Evolutionary conservation across 2,888 invertebrate genomes (phyloP).

Genomic region (Venusia cambrica): DNA sequence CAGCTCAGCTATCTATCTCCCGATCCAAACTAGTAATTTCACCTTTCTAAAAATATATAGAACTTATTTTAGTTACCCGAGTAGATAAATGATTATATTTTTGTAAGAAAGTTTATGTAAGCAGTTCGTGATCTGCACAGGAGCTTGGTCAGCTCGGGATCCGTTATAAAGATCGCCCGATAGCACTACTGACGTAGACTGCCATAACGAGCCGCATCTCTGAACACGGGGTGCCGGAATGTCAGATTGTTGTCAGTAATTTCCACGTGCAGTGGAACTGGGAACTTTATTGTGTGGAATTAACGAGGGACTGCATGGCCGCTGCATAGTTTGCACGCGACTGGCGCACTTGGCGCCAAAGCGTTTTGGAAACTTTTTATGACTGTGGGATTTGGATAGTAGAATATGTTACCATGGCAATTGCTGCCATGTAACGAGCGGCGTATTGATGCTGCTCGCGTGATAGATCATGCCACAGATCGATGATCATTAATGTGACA

Average conservation of each 20-base stretch:
- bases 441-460: no score
- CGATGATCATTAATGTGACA: no score
- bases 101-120: conserved; percentile 35
- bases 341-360: conserved; percentile 23
- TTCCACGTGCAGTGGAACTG: conserved; percentile 55
- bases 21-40: no score
- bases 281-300: conserved; percentile 52
- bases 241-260: conserved; percentile 52
- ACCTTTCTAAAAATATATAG: no score
- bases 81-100: conserved; percentile 33
- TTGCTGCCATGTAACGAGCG: no score
- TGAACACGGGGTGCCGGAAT: conserved; percentile 59
- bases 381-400: no score
- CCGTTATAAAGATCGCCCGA: conserved; percentile 61
- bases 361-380: no score
- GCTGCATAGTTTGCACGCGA: conserved; percentile 37
- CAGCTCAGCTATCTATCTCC: no score
- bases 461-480: no score
- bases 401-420: no score
- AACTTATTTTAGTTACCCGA: conserved; percentile 28
- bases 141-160: conserved; percentile 59
- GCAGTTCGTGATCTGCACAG: conserved; percentile 42
- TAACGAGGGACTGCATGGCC: no score
- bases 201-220: conserved; percentile 52
- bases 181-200: conserved; percentile 55